A percentile compares a stretch with the other conserved stretches of the same genome.
Conservation (phyloP, 2,797 vertebrate species). For the Serranus cabrilla region DNA sequence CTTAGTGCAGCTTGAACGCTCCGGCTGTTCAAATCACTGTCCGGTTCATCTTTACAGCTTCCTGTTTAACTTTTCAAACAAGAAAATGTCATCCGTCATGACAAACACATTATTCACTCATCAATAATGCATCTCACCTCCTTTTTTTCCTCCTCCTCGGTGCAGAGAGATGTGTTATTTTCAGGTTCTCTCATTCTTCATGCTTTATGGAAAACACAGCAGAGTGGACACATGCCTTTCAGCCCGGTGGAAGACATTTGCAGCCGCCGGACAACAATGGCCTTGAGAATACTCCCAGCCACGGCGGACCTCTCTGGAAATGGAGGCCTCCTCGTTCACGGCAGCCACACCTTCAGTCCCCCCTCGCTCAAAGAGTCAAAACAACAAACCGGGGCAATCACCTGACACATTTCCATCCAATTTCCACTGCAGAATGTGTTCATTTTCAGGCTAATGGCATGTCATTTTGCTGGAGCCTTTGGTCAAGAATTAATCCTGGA, state of each 20-base stretch:
- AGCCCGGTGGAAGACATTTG: constrained; percentile 93
- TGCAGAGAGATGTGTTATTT: constrained; percentile 89
- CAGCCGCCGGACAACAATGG: constrained; percentile 92
- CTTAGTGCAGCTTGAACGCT: constrained; percentile 37
- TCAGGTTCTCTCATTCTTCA: constrained; percentile 89
- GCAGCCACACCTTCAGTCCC: constrained; percentile 91
- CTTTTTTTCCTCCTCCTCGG: constrained; percentile 52
- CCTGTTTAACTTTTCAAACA: constrained; percentile 79
- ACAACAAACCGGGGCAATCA: constrained; percentile 96
- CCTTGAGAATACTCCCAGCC: constrained; percentile 93
- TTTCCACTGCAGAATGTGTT: constrained; percentile 99
- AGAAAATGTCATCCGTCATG: constrained; percentile 85
- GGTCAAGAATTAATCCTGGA: constrained; percentile 99
- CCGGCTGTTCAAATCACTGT: constrained; percentile 67
- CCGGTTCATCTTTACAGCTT: constrained; percentile 59
- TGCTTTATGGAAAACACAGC: constrained; percentile 93
- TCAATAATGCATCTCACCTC: constrained; percentile 93
- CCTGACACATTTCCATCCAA: constrained; percentile 99
- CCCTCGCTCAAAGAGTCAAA: constrained; percentile 88
- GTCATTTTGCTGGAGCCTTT: constrained; percentile 99
- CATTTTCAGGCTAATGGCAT: constrained; percentile 99
- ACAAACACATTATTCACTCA: constrained; percentile 91
- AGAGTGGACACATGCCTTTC: constrained; percentile 91
- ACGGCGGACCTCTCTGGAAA: constrained; percentile 90
- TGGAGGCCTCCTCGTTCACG: constrained; percentile 90